Evolutionary conservation across 2,113 vertebrate species (phyloP).

Genomic region (Oreochromis spilurus): DNA sequence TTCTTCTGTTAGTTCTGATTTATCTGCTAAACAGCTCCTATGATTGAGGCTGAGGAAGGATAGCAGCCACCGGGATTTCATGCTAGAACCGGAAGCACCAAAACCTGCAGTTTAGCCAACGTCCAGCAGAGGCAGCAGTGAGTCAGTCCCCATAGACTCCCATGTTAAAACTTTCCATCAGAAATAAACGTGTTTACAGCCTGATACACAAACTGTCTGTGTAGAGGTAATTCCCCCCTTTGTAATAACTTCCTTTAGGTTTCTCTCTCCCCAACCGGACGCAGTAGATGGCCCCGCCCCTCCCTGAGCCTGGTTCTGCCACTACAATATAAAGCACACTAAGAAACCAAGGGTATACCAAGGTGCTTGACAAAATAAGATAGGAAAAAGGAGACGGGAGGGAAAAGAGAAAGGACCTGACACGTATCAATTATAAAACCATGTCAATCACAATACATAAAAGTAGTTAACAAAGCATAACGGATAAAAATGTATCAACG

Average conservation of each 20-base stretch:
- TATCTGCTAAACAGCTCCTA: neutral
- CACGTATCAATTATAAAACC: neutral
- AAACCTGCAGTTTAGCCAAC: neutral
- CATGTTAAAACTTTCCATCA: neutral
- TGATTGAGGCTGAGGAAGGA: neutral
- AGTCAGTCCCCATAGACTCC: neutral
- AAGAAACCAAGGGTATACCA: neutral
- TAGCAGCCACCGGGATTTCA: neutral
- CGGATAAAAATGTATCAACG: accelerated
- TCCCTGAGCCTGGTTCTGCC: neutral
- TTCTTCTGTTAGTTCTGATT: neutral
- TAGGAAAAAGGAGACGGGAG: neutral
- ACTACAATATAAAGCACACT: neutral
- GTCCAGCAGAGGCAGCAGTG: neutral
- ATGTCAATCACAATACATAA: neutral
- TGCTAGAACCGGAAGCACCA: neutral
- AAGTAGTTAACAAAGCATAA: neutral
- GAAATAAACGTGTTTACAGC: neutral
- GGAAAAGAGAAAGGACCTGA: neutral
- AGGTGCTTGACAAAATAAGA: neutral
- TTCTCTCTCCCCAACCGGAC: neutral
- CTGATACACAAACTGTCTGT: neutral
- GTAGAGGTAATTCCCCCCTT: neutral
- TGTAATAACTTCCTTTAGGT: neutral
- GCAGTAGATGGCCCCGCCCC: neutral